Conservation (phyloP, 2,888 invertebrate genomes). For the Stenchaetothrips biformis region DNA sequence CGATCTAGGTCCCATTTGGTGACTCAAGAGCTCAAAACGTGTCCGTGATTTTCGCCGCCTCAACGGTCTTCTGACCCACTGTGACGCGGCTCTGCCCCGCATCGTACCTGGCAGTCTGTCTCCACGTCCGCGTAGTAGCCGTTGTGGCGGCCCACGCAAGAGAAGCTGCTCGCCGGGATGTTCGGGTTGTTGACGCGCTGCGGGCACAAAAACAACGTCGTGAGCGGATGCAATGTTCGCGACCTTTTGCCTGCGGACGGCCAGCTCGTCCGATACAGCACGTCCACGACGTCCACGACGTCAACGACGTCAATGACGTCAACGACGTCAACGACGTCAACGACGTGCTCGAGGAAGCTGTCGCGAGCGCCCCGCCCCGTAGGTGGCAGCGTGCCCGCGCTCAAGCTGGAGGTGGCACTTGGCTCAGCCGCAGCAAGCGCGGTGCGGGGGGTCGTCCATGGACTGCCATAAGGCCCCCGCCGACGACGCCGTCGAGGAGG, state of each 20-base stretch:
- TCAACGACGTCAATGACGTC: too few species aligned
- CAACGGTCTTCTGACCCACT: too few species aligned
- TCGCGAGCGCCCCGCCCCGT: neutral
- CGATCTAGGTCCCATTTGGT: too few species aligned
- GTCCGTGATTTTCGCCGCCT: too few species aligned
- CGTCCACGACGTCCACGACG: too few species aligned
- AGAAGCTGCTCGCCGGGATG: constrained; percentile 48
- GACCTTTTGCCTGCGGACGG: too few species aligned
- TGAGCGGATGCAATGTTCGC: too few species aligned
- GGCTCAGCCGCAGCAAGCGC: neutral
- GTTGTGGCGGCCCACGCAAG: constrained; percentile 59
- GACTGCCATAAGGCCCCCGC: neutral
- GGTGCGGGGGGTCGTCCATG: neutral
- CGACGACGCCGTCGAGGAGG: neutral
- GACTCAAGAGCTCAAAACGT: too few species aligned
- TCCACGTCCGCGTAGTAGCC: constrained; percentile 73
- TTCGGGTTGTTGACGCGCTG: constrained; percentile 32
- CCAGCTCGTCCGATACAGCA: too few species aligned
- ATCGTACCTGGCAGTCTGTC: constrained; percentile 64
- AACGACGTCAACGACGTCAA: too few species aligned
- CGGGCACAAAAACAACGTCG: neutral
- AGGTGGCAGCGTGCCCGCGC: neutral
- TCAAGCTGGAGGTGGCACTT: neutral
- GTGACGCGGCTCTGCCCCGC: too few species aligned
- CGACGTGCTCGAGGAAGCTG: neutral